Conservation (phyloP, 2,113 vertebrate genomes). For the Aphelocoma coerulescens region DNA sequence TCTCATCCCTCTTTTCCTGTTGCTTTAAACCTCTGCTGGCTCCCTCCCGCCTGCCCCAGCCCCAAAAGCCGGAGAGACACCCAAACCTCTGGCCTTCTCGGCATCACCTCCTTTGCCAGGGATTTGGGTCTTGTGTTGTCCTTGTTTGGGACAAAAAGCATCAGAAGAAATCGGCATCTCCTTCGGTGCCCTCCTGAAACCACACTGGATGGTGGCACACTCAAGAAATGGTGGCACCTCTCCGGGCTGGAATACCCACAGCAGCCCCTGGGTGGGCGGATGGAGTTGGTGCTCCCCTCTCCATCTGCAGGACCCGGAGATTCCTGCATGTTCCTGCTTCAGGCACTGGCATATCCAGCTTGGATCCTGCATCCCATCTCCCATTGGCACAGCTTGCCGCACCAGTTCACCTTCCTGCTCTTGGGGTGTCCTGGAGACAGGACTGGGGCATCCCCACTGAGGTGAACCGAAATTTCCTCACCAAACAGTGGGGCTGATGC, state of each 20-base stretch:
- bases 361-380: background rate
- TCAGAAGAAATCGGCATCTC: fast-evolving
- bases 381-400: fast-evolving
- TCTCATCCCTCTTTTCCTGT: background rate
- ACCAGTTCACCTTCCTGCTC: fast-evolving
- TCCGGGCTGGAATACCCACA: fast-evolving
- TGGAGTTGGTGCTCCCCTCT: background rate
- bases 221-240: background rate
- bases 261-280: background rate
- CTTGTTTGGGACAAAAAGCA: background rate
- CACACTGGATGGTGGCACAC: background rate
- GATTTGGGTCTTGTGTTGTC: background rate
- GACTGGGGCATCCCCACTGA: background rate
- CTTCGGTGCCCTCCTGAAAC: background rate
- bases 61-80: background rate
- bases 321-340: background rate
- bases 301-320: background rate
- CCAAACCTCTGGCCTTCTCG: fast-evolving
- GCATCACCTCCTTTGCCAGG: background rate
- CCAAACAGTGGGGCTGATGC: fast-evolving
- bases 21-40: background rate
- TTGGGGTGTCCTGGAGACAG: background rate
- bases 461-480: background rate
- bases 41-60: background rate
- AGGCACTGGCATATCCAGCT: fast-evolving